Evolutionary conservation across 2,888 invertebrate species (phyloP).

Genomic region (Petrophora chlorosata): DNA sequence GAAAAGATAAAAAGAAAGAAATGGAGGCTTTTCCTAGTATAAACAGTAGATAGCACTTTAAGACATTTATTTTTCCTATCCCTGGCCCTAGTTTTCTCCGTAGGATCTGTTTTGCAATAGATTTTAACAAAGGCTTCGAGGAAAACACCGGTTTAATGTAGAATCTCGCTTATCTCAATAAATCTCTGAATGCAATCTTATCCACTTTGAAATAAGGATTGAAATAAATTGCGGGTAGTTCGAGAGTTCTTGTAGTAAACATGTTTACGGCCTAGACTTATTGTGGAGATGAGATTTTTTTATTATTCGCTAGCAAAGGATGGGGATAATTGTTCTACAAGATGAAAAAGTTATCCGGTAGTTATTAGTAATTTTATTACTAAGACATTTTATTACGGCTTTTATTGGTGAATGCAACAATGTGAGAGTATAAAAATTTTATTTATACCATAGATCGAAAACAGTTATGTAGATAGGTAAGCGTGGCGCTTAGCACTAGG

Average conservation of each 20-base stretch:
- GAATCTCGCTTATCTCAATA: background rate
- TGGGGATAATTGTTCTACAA: conserved; percentile 32
- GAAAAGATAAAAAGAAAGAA: too few species aligned
- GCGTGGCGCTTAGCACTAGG: too few species aligned
- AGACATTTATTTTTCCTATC: too few species aligned
- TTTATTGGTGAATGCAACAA: background rate
- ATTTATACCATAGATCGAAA: too few species aligned
- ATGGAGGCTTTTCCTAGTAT: too few species aligned
- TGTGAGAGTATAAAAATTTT: too few species aligned
- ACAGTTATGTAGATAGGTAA: too few species aligned
- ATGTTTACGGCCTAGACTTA: conserved; percentile 47
- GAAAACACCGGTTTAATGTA: conserved; percentile 26
- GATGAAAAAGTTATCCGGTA: conserved; percentile 13
- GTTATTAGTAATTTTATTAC: background rate
- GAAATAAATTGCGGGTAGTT: background rate
- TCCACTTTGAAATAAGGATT: background rate
- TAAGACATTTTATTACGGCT: background rate
- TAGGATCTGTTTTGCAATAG: conserved; percentile 14
- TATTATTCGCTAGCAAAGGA: conserved; percentile 26
- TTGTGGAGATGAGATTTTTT: conserved; percentile 38
- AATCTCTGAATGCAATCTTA: background rate
- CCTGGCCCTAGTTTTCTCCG: too few species aligned
- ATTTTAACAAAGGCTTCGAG: conserved; percentile 23
- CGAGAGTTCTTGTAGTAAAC: conserved; percentile 40
- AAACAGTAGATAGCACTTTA: too few species aligned